Conservation (phyloP, 2,888 invertebrate species). For the Auanema freiburgensis region DNA sequence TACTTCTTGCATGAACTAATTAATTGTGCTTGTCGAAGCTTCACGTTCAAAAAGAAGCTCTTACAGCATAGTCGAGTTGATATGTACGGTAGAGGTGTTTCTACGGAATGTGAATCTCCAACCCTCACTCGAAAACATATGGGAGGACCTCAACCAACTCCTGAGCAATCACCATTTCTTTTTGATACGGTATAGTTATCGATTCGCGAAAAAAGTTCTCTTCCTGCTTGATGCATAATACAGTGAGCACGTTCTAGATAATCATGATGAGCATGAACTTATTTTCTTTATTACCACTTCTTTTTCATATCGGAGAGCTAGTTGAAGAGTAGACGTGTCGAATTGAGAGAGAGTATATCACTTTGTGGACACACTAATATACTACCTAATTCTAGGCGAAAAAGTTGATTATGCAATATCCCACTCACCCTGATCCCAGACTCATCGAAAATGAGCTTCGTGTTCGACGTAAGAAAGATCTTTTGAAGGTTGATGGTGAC, state of each 20-base stretch:
- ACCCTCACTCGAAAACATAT: constrained; percentile 47
- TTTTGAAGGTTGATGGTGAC: constrained; percentile 1
- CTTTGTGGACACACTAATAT: not conserved
- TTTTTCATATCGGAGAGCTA: too few species aligned
- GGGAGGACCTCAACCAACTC: constrained; percentile 60
- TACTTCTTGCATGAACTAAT: not conserved
- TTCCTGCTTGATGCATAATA: not conserved
- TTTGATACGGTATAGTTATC: constrained; percentile 55
- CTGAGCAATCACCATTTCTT: constrained; percentile 59
- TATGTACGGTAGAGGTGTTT: constrained; percentile 61
- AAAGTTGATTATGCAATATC: constrained; percentile 50
- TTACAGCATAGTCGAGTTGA: constrained; percentile 39
- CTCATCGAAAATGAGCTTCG: constrained; percentile 17
- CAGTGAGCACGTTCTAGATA: not conserved
- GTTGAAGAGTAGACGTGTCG: too few species aligned
- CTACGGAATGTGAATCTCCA: constrained; percentile 57
- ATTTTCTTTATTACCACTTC: too few species aligned
- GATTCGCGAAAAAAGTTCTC: not conserved
- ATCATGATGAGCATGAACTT: too few species aligned
- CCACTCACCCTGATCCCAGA: constrained; percentile 31
- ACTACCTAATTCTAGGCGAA: constrained; percentile 37
- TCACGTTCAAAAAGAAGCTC: too few species aligned
- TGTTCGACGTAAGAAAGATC: constrained; percentile 25
- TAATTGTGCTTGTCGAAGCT: not conserved
- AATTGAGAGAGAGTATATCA: not conserved